phyloP scores from a whole-genome alignment of 2,797 vertebrate genomes.

The Gymnocypris eckloni region DNA sequence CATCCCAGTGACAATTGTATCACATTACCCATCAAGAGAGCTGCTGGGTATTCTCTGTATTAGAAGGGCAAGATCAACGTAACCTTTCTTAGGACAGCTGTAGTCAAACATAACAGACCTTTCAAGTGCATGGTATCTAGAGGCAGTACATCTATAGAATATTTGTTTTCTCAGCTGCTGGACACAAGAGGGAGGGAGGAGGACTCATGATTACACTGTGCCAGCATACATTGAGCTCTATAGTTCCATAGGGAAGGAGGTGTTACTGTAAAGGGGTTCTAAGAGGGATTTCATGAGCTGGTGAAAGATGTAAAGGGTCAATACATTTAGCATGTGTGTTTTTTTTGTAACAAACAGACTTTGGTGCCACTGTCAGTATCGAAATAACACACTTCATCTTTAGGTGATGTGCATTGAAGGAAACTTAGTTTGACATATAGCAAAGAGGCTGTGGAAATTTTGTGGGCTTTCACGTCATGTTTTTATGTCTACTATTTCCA shows the following conservation, averaged over 20 bases:
- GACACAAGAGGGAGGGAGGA: slow-evolving; percentile 38
- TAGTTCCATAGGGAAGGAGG: slow-evolving; percentile 23
- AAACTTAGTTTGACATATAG: slow-evolving; percentile 27
- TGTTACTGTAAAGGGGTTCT: slow-evolving; percentile 25
- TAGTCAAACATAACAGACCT: slow-evolving; percentile 46
- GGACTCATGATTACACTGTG: slow-evolving; percentile 45
- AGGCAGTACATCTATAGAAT: slow-evolving; percentile 58
- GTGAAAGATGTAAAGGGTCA: slow-evolving; percentile 22
- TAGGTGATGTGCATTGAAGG: background rate
- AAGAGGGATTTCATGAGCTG: slow-evolving; percentile 24
- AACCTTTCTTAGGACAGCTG: slow-evolving; percentile 49
- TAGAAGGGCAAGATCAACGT: slow-evolving; percentile 42
- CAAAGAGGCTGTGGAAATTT: slow-evolving; percentile 11
- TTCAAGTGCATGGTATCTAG: slow-evolving; percentile 44
- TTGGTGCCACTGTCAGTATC: background rate
- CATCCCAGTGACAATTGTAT: slow-evolving; percentile 19
- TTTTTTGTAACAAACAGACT: background rate
- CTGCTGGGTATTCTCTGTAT: slow-evolving; percentile 9
- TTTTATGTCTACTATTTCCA: slow-evolving; percentile 14
- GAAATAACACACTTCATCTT: background rate
- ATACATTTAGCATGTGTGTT: background rate
- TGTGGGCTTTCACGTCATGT: background rate
- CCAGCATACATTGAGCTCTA: slow-evolving; percentile 42
- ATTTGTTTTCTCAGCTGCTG: slow-evolving; percentile 65
- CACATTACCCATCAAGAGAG: slow-evolving; percentile 19